Evolutionary conservation across 2,113 vertebrate genomes (phyloP), one percentile per base, ranked within the genome.

Genomic region (Xerus inauris): DNA sequence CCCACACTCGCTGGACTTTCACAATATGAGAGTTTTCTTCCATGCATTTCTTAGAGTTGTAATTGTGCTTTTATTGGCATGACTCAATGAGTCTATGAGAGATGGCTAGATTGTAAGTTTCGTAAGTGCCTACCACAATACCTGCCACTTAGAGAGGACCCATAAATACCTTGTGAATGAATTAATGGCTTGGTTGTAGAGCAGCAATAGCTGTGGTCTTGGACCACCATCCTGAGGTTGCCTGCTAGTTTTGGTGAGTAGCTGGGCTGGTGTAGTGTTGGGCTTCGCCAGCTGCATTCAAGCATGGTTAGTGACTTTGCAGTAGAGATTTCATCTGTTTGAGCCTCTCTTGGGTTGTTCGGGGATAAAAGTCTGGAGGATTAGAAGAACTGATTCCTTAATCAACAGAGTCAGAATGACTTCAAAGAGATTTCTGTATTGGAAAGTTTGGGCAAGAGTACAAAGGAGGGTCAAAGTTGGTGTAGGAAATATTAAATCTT

Each of bases 401-500:
- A 88, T 84, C 95, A 97, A 76, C 72, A 72, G 86, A 75, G 40
- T 83, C 87, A 89, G 59, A 95, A 42, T 40, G 69, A 91, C 94
- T 93, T 97, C 93, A 96, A 91, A 97, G 89, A 54, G 76, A 67
- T 80, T 93, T 97, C 87, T 84, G 38, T 51, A 65, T 19, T 75
- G 80, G 73, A 87, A 94, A 91, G 88, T 76, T 14, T 93, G 82
- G 69, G 71, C 92, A 93, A 65, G 79, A 93, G 22, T 65, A 54
- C 91, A 83, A 89, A 96, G 32, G 32, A 67, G 40, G 42, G 79
- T 71, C 45, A 83, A 38, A 76, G 69, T 65, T 49, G 51, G 45
- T 96, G 57, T 82, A 92, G 93, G 88, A 95, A 96, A 91, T 4
- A 7, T 75, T 93, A 69, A 94, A 97, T 89, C 86, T 91, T 85